Evolutionary conservation across 1,140 invertebrate species (phyloP).

Genomic region (Zaprionus gabonicus): DNA sequence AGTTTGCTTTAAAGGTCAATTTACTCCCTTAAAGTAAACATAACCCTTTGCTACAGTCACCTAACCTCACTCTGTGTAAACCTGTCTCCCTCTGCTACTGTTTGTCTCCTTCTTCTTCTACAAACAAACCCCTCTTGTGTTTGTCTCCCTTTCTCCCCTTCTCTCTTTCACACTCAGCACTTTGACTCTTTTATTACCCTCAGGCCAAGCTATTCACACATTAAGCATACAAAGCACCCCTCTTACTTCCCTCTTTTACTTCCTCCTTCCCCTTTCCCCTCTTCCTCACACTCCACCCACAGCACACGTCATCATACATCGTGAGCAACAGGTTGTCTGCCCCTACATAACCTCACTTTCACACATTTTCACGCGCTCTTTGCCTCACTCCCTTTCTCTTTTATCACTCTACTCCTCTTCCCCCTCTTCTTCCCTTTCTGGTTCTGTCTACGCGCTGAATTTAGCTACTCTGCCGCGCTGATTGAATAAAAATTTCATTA

Average conservation of each 20-base stretch:
- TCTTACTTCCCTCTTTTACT: background rate
- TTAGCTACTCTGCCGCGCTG: conserved; percentile 50
- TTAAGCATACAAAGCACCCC: background rate
- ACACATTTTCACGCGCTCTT: background rate
- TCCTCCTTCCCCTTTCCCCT: conserved; percentile 13
- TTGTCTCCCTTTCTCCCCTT: conserved; percentile 38
- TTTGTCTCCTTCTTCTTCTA: background rate
- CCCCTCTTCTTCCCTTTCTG: conserved; percentile 4
- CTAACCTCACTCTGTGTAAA: background rate
- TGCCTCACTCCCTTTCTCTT: background rate
- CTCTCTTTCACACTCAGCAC: conserved; percentile 22
- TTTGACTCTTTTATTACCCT: conserved; percentile 10
- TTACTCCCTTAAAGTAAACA: background rate
- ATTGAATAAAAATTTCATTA: conserved; percentile 83
- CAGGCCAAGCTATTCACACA: conserved; percentile 4
- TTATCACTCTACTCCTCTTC: background rate
- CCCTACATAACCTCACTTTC: background rate
- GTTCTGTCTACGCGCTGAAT: conserved; percentile 6
- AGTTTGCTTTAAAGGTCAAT: background rate
- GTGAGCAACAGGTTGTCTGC: conserved; percentile 31
- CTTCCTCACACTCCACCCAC: background rate
- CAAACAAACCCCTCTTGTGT: background rate
- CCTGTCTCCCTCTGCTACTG: background rate
- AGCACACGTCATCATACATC: conserved; percentile 19
- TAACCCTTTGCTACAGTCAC: background rate